Evolutionary conservation across 2,888 invertebrate species (phyloP).

Genomic region (Lepetodrilus schrolli): DNA sequence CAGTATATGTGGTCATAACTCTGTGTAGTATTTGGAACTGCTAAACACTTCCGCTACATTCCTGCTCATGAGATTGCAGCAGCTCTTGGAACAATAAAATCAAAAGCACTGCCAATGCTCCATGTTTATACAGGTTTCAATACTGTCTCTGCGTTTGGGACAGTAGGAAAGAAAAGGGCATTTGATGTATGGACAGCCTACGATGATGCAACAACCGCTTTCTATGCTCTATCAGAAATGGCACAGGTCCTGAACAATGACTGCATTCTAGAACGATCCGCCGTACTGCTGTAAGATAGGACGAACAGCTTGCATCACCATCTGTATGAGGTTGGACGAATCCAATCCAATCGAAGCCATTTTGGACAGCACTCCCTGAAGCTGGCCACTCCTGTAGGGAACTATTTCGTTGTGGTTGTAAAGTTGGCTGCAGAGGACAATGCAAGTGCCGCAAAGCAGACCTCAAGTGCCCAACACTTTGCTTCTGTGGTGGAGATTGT

Average conservation of each 20-base stretch:
- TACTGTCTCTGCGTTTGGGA: background rate
- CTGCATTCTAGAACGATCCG: background rate
- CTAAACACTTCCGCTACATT: background rate
- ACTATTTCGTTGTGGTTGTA: background rate
- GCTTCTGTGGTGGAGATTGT: background rate
- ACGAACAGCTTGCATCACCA: background rate
- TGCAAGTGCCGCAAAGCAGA: background rate
- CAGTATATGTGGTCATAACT: background rate
- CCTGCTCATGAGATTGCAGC: background rate
- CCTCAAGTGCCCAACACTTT: background rate
- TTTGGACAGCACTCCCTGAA: background rate
- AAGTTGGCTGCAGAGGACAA: background rate
- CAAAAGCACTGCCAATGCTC: background rate
- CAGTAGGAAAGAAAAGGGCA: background rate
- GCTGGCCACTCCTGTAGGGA: background rate
- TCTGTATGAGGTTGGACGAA: background rate
- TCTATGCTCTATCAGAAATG: background rate
- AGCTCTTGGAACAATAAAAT: background rate
- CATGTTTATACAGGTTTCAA: background rate
- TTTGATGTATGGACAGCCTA: background rate
- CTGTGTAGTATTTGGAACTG: background rate
- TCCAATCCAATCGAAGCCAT: background rate
- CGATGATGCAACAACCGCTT: background rate
- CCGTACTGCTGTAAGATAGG: background rate
- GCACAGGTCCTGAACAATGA: background rate